These are phyloP conservation scores for Pseudolaguvia tuberculata DNA, from an alignment of 2,113 vertebrate genomes.

Conservation along the genomic window DNA sequence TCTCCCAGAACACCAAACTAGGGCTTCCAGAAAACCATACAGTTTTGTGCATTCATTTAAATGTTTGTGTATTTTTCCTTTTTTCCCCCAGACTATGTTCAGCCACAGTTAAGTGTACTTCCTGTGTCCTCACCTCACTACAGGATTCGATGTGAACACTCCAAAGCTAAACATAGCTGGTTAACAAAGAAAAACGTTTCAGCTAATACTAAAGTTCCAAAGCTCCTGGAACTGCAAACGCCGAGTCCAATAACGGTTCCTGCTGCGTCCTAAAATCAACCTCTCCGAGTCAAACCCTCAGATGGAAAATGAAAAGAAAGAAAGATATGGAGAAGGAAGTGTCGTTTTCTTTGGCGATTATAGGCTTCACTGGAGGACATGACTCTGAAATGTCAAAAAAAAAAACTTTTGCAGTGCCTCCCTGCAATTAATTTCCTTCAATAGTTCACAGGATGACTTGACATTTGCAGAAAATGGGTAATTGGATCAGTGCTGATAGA, in stretches of 20 bases:
- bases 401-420: constrained; percentile 31
- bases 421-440: constrained; percentile 41
- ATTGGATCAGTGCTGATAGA: constrained; percentile 29
- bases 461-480: constrained; percentile 38
- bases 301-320: neutral
- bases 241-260: constrained; percentile 28
- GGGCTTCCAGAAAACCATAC: too few relatives aligned
- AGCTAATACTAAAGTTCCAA: neutral
- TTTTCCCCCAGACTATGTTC: neutral
- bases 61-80: too few relatives aligned
- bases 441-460: constrained; percentile 27
- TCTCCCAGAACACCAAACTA: too few relatives aligned
- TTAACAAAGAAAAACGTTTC: neutral
- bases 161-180: neutral
- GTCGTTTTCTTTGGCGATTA: constrained; percentile 33
- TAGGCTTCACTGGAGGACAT: constrained; percentile 28
- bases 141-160: too few relatives aligned
- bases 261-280: constrained; percentile 36
- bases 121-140: neutral
- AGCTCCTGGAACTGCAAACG: neutral
- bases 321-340: neutral
- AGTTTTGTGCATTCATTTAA: neutral
- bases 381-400: constrained; percentile 48
- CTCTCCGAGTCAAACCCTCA: constrained; percentile 8
- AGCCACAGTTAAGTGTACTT: neutral